These are phyloP conservation scores for Bombus affinis DNA, from an alignment of 1,140 invertebrate genomes.

Conservation along the genomic window DNA sequence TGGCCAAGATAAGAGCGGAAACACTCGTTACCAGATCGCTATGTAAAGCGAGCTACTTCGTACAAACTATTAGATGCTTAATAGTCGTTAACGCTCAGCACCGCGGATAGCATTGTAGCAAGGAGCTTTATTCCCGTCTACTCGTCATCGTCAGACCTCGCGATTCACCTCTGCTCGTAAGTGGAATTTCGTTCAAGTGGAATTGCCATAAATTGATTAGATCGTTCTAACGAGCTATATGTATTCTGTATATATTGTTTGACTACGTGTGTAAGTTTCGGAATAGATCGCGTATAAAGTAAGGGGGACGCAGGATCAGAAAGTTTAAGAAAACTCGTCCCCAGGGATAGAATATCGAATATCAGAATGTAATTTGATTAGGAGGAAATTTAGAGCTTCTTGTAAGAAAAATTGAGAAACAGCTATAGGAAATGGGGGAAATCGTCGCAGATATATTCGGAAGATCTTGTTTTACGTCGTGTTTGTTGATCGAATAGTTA, in stretches of 20 bases:
- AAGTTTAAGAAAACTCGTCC: too few relatives aligned
- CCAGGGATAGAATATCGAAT: too few relatives aligned
- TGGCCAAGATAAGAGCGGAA: constrained; percentile 9
- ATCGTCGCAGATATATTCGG: too few relatives aligned
- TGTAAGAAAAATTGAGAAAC: too few relatives aligned
- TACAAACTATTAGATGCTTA: constrained; percentile 13
- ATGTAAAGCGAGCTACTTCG: constrained; percentile 11
- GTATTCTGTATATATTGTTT: too few relatives aligned
- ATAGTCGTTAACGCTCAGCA: constrained; percentile 2
- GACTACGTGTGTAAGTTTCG: not conserved
- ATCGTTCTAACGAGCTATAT: not conserved
- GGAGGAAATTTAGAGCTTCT: too few relatives aligned
- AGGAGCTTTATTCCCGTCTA: not conserved
- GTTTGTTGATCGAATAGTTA: too few relatives aligned
- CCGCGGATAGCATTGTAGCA: not conserved
- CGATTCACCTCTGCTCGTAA: not conserved
- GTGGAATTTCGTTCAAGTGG: not conserved
- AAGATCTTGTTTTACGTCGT: too few relatives aligned
- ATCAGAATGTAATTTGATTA: too few relatives aligned
- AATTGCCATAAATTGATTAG: not conserved
- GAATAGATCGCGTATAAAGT: not conserved
- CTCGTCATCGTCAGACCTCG: not conserved
- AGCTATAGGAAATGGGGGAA: too few relatives aligned
- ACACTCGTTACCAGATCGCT: constrained; percentile 6
- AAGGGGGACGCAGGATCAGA: not conserved